Conservation (phyloP, 1,140 invertebrate genomes). For the Sipha flava region DNA sequence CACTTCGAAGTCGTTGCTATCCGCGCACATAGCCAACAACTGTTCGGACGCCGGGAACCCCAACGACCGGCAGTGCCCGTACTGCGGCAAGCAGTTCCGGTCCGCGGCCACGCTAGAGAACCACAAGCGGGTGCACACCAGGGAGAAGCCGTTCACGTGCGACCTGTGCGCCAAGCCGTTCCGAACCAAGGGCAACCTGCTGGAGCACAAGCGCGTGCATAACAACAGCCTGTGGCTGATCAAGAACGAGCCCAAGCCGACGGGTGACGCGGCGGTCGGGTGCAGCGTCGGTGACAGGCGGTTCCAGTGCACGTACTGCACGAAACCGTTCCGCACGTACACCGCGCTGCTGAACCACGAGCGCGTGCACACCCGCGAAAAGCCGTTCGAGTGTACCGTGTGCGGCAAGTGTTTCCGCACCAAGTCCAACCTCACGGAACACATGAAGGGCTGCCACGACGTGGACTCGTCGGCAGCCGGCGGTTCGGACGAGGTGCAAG, state of each 20-base stretch:
- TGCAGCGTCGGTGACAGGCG: conserved; percentile 57
- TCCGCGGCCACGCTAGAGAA: conserved; percentile 45
- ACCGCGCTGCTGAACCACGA: conserved; percentile 92
- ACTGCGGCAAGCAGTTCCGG: conserved; percentile 45
- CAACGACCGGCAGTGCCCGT: conserved; percentile 28
- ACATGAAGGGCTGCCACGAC: conserved; percentile 22
- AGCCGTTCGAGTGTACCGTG: conserved; percentile 89
- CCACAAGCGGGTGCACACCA: conserved; percentile 45
- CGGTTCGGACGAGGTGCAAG: conserved; percentile 3
- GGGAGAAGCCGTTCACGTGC: conserved; percentile 42
- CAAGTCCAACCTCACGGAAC: conserved; percentile 43
- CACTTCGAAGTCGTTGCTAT: neutral
- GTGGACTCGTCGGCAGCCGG: neutral
- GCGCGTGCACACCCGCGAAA: conserved; percentile 91
- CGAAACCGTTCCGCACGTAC: conserved; percentile 82
- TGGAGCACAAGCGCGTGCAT: conserved; percentile 16
- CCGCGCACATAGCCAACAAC: neutral
- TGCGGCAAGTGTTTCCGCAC: conserved; percentile 80
- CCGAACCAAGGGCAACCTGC: conserved; percentile 38
- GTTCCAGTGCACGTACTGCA: conserved; percentile 79
- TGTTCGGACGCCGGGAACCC: neutral
- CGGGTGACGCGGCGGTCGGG: neutral
- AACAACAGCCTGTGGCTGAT: neutral
- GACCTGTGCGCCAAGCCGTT: conserved; percentile 38
- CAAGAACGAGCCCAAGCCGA: neutral